phyloP scores from a whole-genome alignment of 2,888 invertebrate genomes.

The Dolomedes plantarius region DNA sequence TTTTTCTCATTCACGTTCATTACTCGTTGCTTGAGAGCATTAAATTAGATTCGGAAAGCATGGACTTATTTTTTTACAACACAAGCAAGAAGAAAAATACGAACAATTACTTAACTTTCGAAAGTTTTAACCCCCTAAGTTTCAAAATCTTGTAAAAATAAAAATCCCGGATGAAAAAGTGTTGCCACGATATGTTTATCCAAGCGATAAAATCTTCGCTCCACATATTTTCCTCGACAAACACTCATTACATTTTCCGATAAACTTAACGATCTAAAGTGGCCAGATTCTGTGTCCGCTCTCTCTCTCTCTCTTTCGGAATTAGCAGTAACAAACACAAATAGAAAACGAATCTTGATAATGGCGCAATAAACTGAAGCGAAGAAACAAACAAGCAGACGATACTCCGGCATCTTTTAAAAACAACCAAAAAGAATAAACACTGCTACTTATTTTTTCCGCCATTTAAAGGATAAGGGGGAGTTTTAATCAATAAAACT shows the following conservation, averaged over 20 bases:
- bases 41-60: too few species aligned
- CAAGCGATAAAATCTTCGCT: conserved; percentile 28
- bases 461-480: conserved; percentile 23
- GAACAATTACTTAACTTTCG: too few species aligned
- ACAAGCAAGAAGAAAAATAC: too few species aligned
- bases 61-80: too few species aligned
- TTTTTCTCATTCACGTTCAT: too few species aligned
- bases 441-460: conserved; percentile 28
- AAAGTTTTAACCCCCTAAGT: too few species aligned
- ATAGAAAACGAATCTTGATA: conserved; percentile 33
- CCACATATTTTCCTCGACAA: conserved; percentile 33
- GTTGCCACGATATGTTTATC: conserved; percentile 13
- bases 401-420: neutral
- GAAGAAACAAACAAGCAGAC: conserved; percentile 37
- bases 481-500: conserved; percentile 65
- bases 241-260: conserved; percentile 6
- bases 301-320: conserved; percentile 10
- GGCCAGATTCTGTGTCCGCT: neutral
- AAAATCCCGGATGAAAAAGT: too few species aligned
- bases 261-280: conserved; percentile 4
- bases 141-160: too few species aligned
- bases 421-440: conserved; percentile 35
- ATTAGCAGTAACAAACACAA: conserved; percentile 63
- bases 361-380: conserved; percentile 38
- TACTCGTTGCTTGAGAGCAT: too few species aligned